Evolutionary conservation across 2,797 vertebrate species (phyloP), one percentile per base, ranked within the genome.

Genomic region (Urophycis tenuis): DNA sequence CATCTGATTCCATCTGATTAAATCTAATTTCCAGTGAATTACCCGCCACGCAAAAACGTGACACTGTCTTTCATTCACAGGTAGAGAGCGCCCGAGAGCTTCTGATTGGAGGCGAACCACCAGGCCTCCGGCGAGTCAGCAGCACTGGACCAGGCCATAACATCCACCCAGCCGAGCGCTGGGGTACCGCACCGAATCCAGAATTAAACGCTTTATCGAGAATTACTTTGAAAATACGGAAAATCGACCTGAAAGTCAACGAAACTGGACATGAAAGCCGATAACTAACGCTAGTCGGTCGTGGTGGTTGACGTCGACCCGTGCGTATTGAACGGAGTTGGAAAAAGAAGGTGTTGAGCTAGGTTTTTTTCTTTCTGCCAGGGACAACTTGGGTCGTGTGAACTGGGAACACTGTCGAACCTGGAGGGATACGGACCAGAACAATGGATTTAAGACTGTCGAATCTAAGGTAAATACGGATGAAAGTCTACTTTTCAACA

Each of bases 301-400:
- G 85, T 81, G 78, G 79, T 79, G 79, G 81, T 75, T 90, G 88
- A 90, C 91, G 91, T 92, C 90, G 91, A 91, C 81, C 82, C 76
- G 88, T 90, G 85, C 90, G 90, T 90, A 91, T 19, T 89, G 88
- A 92, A 87, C 85, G 78, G 91, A 91, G 91, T 92, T 92, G 85
- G 88, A 89, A 90, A 91, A 91, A 91, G 89, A 91, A 92, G 91
- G 91, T 90, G 90, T 92, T 92, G 90, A 90, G 90, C 90, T 85
- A 88, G 85, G 87, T 87, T 87, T 71, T 31, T 70, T 71, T 11
- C 32, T 29, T 83, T 86, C 86, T 88, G 81, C 83, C 87, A 88
- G 87, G 80, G 86, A 90, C 87, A 93, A 93, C 87, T 93, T 93
- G 87, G 80, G 78, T 89, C 85, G 79, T 25, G 87, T 86, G 85